Conservation (phyloP, 2,797 vertebrate genomes). For the Microchirus variegatus region DNA sequence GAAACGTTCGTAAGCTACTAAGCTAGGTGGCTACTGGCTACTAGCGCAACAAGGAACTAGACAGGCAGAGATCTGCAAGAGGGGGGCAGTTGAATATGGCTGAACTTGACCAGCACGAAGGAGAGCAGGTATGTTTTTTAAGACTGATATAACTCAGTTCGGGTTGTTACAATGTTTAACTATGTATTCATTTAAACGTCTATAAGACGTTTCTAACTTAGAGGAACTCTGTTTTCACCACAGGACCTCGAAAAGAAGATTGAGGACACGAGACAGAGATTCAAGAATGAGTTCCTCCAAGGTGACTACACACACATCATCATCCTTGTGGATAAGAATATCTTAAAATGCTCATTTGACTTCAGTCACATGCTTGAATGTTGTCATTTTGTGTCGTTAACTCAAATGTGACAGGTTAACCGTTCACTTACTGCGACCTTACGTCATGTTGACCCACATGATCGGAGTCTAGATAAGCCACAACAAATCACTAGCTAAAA, state of each 20-base stretch:
- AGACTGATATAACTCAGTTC: neutral
- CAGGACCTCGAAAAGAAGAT: slow-evolving; percentile 88
- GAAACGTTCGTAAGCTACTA: slow-evolving; percentile 37
- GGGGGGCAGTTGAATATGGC: slow-evolving; percentile 74
- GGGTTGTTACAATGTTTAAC: neutral
- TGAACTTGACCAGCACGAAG: slow-evolving; percentile 70
- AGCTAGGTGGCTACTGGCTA: slow-evolving; percentile 23
- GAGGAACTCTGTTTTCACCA: slow-evolving; percentile 36
- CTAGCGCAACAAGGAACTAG: slow-evolving; percentile 54
- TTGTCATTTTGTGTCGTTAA: neutral
- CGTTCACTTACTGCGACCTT: neutral
- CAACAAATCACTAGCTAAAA: slow-evolving; percentile 26
- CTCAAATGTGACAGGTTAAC: neutral
- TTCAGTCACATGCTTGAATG: neutral
- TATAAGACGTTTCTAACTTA: slow-evolving; percentile 14
- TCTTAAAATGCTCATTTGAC: neutral
- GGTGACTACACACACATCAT: slow-evolving; percentile 77
- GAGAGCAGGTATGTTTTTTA: slow-evolving; percentile 72
- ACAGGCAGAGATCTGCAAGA: neutral
- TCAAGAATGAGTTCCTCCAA: slow-evolving; percentile 88
- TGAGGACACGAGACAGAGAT: slow-evolving; percentile 86
- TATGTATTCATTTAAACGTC: neutral
- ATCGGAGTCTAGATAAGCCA: slow-evolving; percentile 32
- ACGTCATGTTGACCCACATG: slow-evolving; percentile 32
- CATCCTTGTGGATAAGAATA: slow-evolving; percentile 23